A percentile compares a stretch with the other conserved stretches of the same genome.
Evolutionary conservation across 2,888 invertebrate genomes (phyloP).

Genomic region (Trypoxylon attenuatum): DNA sequence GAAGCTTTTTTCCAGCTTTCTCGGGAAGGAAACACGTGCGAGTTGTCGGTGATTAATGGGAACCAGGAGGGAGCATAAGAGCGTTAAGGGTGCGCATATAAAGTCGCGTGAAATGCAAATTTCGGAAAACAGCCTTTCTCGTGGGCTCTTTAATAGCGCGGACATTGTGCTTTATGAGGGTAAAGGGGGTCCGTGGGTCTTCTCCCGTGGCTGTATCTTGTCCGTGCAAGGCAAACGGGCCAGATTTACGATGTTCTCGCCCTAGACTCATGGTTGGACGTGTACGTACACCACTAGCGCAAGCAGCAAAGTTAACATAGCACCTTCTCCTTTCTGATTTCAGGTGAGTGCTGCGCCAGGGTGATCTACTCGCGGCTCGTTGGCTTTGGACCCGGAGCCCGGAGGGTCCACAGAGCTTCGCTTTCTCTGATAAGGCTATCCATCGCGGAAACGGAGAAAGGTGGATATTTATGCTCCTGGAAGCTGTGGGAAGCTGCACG

Average conservation of each 20-base stretch:
- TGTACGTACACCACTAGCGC: conserved; percentile 13
- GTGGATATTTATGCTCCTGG: not conserved
- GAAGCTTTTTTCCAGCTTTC: no score
- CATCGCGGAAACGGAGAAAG: not conserved
- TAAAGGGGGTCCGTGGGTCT: conserved; percentile 39
- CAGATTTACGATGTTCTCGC: conserved; percentile 50
- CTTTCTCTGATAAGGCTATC: not conserved
- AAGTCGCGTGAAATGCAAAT: conserved; percentile 35
- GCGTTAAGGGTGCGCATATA: no score
- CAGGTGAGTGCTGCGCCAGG: conserved; percentile 36
- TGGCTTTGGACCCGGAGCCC: conserved; percentile 24
- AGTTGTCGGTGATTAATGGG: no score
- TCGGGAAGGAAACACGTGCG: no score
- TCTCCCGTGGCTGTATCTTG: conserved; percentile 51
- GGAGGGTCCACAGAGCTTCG: conserved; percentile 4
- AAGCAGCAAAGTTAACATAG: not conserved
- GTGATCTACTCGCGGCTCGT: conserved; percentile 22
- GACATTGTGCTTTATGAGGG: conserved; percentile 46
- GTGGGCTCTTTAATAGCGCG: conserved; percentile 11
- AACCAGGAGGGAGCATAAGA: no score
- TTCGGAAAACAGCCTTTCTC: conserved; percentile 25
- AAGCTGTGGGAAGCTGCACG: not conserved
- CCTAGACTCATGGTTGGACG: conserved; percentile 30
- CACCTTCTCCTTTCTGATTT: conserved; percentile 38
- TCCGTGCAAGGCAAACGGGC: conserved; percentile 52